Base-by-base conservation (phyloP, 2,797 vertebrate species). In the Periophthalmus magnuspinnatus region DNA sequence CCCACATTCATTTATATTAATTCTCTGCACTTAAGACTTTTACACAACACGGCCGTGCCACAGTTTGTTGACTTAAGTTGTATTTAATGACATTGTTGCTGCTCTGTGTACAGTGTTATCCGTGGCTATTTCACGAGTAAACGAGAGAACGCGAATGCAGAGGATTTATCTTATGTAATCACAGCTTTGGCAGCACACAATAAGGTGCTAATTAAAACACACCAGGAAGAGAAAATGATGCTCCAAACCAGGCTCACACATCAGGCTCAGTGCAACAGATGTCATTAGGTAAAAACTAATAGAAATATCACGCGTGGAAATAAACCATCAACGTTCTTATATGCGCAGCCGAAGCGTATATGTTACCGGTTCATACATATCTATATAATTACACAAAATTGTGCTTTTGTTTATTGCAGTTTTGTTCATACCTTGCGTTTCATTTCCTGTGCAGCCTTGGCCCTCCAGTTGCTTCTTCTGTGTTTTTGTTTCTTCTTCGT, bases 141-240 rank as follows among this genome's bases (percentile, higher is more conserved):
- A 65, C 50, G 45, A 50, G 45, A 36, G 66, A 21, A 28, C 34
- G 50, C 13, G 63, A 48, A 2, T 10, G 11, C 64, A 33, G n/a
- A 69, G 33, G 65, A 76, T 65, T 69, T 60, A 78, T 80, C 67
- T 68, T 50, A 71, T 70, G 74, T 70, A 68, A 79, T 81, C 70
- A 74, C 71, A 71, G 72, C 70, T 79, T 82, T 66, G 71, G 77
- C 77, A 75, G 77, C 78, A 66, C 45, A 78, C 56, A 78, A 76
- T 78, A 74, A 85, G 79, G 76, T 79, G 81, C 76, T 86, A 85
- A 90, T 89, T 84, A 86, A 82, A 84, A 77, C n/a, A 14, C 65
- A 67, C 72, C 67, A 76, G 55, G 33, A 79, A 34, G 50, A 65
- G 16, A 33, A 61, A 65, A 52, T 52, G 3, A 50, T 33, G 17